Conservation (phyloP, 2,113 vertebrate species). For the Erinaceus europaeus region DNA sequence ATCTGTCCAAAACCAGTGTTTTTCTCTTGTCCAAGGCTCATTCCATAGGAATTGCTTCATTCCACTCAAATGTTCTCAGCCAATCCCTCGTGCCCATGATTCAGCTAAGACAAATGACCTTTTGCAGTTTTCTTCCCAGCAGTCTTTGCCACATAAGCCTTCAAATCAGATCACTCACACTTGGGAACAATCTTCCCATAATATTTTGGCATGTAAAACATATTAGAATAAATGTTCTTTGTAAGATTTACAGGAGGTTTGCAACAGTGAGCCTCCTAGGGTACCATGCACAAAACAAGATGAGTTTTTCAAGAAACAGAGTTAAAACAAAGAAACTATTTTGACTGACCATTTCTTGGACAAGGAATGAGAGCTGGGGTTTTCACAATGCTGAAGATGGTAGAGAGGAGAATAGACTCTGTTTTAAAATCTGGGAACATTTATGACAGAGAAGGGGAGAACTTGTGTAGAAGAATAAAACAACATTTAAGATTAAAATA, state of each 20-base stretch:
- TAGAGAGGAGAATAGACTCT: not conserved
- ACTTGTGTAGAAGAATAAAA: not conserved
- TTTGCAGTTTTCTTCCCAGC: constrained; percentile 31
- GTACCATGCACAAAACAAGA: not conserved
- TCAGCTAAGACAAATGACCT: constrained; percentile 46
- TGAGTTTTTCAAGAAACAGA: not conserved
- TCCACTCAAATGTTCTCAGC: constrained; percentile 12
- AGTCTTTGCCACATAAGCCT: not conserved
- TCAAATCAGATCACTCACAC: constrained; percentile 9
- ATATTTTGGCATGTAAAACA: constrained; percentile 53
- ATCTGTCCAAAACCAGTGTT: not conserved
- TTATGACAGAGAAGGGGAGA: not conserved
- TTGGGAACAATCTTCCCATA: constrained; percentile 46
- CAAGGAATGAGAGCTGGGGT: not conserved
- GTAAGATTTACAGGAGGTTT: constrained; percentile 17
- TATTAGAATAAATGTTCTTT: constrained; percentile 26
- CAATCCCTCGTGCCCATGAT: constrained; percentile 55
- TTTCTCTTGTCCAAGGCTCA: constrained; percentile 43
- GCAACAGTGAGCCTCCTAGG: not conserved
- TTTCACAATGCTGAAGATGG: not conserved
- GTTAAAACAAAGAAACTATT: not conserved
- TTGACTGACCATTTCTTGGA: not conserved
- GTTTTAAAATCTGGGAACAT: not conserved
- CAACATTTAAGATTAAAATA: not conserved
- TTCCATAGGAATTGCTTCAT: constrained; percentile 55